Percentiles rank a stretch among this genome's conserved stretches.
phyloP scores from a whole-genome alignment of 2,888 invertebrate genomes.

The Griposia aprilina region DNA sequence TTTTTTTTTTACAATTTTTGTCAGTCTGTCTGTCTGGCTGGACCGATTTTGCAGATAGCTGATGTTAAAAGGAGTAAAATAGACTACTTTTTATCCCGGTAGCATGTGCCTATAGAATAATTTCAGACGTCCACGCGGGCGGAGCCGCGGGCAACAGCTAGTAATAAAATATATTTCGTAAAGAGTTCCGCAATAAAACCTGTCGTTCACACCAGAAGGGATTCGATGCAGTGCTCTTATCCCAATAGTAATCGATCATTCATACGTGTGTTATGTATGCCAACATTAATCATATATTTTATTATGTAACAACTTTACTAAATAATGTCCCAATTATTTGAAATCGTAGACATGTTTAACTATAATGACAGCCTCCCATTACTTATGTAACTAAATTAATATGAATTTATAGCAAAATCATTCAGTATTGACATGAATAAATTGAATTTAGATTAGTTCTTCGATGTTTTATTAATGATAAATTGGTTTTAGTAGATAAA shows the following conservation, averaged over 20 bases:
- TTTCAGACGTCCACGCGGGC: too few relatives aligned
- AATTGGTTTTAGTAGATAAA: background rate
- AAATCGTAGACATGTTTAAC: conserved; percentile 49
- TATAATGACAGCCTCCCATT: conserved; percentile 26
- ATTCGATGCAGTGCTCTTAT: background rate
- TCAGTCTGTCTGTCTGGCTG: too few relatives aligned
- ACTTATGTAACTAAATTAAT: conserved; percentile 53
- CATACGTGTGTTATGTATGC: conserved; percentile 26
- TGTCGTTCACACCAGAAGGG: background rate
- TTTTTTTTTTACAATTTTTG: too few relatives aligned
- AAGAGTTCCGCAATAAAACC: background rate
- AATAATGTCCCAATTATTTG: conserved; percentile 51
- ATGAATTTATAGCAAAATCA: conserved; percentile 50
- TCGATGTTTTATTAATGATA: conserved; percentile 32
- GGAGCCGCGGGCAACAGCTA: too few relatives aligned
- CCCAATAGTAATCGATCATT: conserved; percentile 39
- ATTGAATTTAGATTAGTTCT: conserved; percentile 42
- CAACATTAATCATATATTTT: conserved; percentile 31
- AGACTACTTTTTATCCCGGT: too few relatives aligned
- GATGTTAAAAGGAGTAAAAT: too few relatives aligned
- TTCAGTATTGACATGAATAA: conserved; percentile 43
- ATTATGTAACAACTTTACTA: conserved; percentile 24
- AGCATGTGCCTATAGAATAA: too few relatives aligned
- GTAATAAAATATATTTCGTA: background rate
- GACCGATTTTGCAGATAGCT: too few relatives aligned